Base-by-base conservation (phyloP, 2,888 invertebrate species). In the Neelides folsomi region DNA sequence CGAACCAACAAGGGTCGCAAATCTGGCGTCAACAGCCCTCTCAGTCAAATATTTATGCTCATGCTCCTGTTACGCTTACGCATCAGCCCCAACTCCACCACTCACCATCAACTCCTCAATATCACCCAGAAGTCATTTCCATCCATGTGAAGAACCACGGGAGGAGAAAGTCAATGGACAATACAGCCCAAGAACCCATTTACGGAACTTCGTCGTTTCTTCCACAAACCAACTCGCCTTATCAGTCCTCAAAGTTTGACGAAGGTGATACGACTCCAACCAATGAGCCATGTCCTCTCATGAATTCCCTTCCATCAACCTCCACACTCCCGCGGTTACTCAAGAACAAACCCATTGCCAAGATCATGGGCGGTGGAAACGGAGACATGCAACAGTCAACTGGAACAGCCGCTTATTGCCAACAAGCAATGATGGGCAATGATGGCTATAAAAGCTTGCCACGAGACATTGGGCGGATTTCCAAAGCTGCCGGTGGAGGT, bases 181-280 rank as follows among this genome's bases (percentile, higher is more conserved):
- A 60, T 38, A 51, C 58, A n/a, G 51, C 53, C 9, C 57, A 57
- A 37, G 63, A 64, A 48, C 61, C 60, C 5, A 62, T 64, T 49
- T 64, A 64, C 42, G 60, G 64, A 10, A 64, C 62, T 38, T 62
- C 62, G 5, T 64, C 64, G 41, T 64, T 64, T 53, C 58, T 58
- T 42, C 59, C 60, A 16, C 52, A 45, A 16, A 50, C 40, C 43
- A 52, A 50, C 51, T 45, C 35, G 5, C 15, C 44, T 40, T 27
- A 27, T 7, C 27, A 27, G 7, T 27, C 75, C 53, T 76, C 86
- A 65, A 82, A 84, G 57, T 86, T 85, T 69, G 88, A 89, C 69
- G 89, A 89, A 68, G 89, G 89, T 15, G 89, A 90, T 70, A 83
- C 89, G 59, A 89, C 89, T 35, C 84, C 85, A 12, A 89, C 89